phyloP scores from a whole-genome alignment of 2,113 vertebrate genomes.

The Actenoides hombroni region DNA sequence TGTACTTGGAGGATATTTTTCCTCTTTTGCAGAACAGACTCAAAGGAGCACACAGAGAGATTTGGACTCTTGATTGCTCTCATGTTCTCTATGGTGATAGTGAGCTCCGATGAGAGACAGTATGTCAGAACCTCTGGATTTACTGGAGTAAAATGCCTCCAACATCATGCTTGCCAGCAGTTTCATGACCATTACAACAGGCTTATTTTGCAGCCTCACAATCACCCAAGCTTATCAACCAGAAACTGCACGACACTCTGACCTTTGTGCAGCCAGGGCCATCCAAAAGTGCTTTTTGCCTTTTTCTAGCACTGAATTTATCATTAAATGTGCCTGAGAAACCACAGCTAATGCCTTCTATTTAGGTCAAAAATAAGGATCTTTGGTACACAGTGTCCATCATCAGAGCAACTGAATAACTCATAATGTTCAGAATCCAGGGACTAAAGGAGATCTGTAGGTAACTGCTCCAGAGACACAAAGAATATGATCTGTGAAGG shows the following conservation, averaged over 20 bases:
- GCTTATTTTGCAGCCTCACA: background rate
- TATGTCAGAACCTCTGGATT: background rate
- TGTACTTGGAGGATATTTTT: background rate
- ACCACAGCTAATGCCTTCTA: background rate
- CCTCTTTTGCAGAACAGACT: background rate
- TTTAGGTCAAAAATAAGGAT: background rate
- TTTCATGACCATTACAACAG: background rate
- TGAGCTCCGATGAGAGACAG: accelerated
- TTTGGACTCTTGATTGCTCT: background rate
- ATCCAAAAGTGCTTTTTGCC: background rate
- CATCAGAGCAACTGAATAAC: background rate
- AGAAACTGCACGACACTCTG: background rate
- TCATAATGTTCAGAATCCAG: background rate
- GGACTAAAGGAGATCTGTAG: background rate
- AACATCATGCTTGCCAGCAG: background rate
- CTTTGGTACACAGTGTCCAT: background rate
- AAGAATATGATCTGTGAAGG: background rate
- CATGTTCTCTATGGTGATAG: background rate
- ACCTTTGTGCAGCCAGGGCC: background rate
- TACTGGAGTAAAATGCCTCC: background rate
- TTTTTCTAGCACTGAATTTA: background rate
- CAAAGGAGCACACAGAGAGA: background rate
- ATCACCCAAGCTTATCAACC: background rate
- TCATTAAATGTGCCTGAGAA: background rate
- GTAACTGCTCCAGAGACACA: background rate